Percentiles rank a stretch among this genome's conserved stretches.
Conservation (phyloP, 2,888 invertebrate species). For the Torymus tubicola region DNA sequence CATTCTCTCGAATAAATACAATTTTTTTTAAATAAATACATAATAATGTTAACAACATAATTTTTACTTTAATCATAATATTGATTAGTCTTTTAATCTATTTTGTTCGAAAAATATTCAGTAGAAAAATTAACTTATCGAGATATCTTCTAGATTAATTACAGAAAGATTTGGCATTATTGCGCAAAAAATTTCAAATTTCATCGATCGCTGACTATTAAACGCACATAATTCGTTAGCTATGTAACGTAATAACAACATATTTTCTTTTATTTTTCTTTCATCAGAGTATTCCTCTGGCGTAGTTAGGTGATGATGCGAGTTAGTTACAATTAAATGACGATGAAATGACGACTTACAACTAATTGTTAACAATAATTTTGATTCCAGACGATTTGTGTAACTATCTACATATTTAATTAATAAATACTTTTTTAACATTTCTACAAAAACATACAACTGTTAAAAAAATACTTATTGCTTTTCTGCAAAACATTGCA, state of each 20-base stretch:
- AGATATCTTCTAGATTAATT: conserved; percentile 33
- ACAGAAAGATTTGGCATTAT: conserved; percentile 55
- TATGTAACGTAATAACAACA: conserved; percentile 55
- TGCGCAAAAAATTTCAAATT: conserved; percentile 36
- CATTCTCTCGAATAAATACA: conserved; percentile 42
- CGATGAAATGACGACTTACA: conserved; percentile 52
- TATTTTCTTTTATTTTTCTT: conserved; percentile 29
- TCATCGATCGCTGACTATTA: conserved; percentile 43
- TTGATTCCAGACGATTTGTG: conserved; percentile 51
- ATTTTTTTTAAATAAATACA: conserved; percentile 48
- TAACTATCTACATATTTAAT: conserved; percentile 47
- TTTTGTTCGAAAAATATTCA: conserved; percentile 55
- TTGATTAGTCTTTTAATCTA: conserved; percentile 48
- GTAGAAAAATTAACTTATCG: conserved; percentile 56
- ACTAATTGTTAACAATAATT: conserved; percentile 55
- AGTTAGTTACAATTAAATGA: conserved; percentile 52
- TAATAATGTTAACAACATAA: conserved; percentile 37
- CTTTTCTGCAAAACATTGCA: conserved; percentile 19
- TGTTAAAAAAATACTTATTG: conserved; percentile 41
- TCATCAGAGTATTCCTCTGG: conserved; percentile 37
- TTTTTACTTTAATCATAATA: conserved; percentile 40
- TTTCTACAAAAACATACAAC: conserved; percentile 15
- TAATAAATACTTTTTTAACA: conserved; percentile 44
- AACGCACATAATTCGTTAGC: conserved; percentile 40
- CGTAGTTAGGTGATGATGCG: conserved; percentile 33